These are phyloP conservation scores for Hafferia zeledoni DNA, from an alignment of 2,797 vertebrate species.

Conservation along the genomic window DNA sequence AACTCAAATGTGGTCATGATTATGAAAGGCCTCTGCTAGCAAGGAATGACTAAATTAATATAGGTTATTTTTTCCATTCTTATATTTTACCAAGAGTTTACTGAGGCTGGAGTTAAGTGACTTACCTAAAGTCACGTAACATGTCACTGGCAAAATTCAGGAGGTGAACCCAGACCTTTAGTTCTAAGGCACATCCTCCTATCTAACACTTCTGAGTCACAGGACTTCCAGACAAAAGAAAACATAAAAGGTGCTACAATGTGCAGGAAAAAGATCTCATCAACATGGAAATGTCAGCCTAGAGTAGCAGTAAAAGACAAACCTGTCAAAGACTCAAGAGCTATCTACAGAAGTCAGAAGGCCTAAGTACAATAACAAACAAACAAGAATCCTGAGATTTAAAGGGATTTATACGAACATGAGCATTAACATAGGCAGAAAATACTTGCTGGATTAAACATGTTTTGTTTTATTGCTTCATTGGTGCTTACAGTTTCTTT, in stretches of 20 bases:
- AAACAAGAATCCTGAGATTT: background rate
- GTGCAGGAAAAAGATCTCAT: background rate
- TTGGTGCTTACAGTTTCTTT: background rate
- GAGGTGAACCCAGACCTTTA: background rate
- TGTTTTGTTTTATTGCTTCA: background rate
- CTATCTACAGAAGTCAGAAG: background rate
- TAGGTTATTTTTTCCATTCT: background rate
- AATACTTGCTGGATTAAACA: background rate
- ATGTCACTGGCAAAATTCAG: background rate
- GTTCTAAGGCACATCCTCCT: background rate
- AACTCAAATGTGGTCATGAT: background rate
- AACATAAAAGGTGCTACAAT: background rate
- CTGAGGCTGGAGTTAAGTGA: background rate
- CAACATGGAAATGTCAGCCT: background rate
- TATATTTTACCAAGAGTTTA: background rate
- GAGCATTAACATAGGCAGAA: background rate
- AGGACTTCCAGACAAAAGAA: background rate
- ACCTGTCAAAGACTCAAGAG: background rate
- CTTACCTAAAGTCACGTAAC: background rate
- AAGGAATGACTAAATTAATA: background rate
- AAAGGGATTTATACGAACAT: background rate
- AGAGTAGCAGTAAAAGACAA: background rate
- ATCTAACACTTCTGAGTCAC: background rate
- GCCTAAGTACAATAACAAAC: background rate
- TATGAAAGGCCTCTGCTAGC: rapidly evolving